phyloP scores from a whole-genome alignment of 2,113 vertebrate species.

The Thermophis baileyi region DNA sequence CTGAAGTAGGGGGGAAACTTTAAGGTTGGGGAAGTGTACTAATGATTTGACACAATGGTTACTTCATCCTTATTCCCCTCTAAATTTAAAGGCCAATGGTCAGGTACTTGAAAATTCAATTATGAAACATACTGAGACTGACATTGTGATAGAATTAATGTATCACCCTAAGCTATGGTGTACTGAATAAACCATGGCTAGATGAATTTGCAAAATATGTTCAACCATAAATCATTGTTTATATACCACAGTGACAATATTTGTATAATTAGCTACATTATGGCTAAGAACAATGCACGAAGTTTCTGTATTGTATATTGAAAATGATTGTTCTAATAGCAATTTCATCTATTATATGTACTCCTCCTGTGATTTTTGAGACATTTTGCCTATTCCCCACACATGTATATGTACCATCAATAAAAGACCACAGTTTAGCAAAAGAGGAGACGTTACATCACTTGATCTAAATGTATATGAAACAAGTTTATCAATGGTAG shows the following conservation, averaged over 20 bases:
- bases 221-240: neutral
- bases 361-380: neutral
- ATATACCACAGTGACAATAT: neutral
- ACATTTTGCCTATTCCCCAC: too few species aligned
- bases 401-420: neutral
- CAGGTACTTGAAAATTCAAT: neutral
- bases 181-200: neutral
- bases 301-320: neutral
- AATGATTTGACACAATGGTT: neutral
- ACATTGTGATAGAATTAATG: neutral
- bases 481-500: neutral
- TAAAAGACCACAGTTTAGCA: neutral
- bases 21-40: neutral
- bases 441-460: neutral
- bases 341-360: neutral
- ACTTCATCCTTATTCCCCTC: neutral
- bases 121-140: neutral
- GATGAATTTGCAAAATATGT: neutral
- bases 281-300: neutral
- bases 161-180: neutral
- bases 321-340: neutral
- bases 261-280: neutral
- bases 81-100: neutral
- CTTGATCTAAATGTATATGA: neutral
- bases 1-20: neutral